phyloP scores from a whole-genome alignment of 2,797 vertebrate species.

The Sebastes diploproa region DNA sequence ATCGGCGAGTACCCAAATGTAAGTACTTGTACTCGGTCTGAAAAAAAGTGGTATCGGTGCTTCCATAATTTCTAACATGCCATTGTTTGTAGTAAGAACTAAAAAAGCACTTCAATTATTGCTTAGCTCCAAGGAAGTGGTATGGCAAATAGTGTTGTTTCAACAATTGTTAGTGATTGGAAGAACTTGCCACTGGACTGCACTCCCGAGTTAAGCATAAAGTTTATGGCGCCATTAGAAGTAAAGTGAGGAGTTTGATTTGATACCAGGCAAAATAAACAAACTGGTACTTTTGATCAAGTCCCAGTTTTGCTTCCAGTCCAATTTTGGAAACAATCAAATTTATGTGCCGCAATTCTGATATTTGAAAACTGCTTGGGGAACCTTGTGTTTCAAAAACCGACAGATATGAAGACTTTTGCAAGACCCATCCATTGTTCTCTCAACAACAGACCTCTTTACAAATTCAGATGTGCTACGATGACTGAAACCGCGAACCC shows the following conservation, averaged over 20 bases:
- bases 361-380: constrained; percentile 1
- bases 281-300: not conserved
- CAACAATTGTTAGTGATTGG: not conserved
- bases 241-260: no score
- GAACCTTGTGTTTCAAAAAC: not conserved
- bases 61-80: no score
- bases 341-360: constrained; percentile 2
- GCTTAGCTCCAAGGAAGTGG: not conserved
- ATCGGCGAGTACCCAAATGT: no score
- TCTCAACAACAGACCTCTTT: not conserved
- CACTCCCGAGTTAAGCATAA: not conserved
- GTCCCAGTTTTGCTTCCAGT: constrained; percentile 5
- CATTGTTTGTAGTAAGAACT: no score
- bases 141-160: not conserved
- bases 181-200: not conserved
- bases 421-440: constrained; percentile 6
- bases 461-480: constrained; percentile 14
- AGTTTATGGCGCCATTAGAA: no score
- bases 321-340: constrained; percentile 23
- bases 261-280: not conserved
- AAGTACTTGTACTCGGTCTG: no score
- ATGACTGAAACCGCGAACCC: constrained; percentile 31
- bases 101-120: not conserved
- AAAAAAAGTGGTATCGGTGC: no score
- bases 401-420: constrained; percentile 1